A percentile compares a stretch with the other conserved stretches of the same genome.
phyloP scores from a whole-genome alignment of 2,113 vertebrate species.

The Chrysemys picta region DNA sequence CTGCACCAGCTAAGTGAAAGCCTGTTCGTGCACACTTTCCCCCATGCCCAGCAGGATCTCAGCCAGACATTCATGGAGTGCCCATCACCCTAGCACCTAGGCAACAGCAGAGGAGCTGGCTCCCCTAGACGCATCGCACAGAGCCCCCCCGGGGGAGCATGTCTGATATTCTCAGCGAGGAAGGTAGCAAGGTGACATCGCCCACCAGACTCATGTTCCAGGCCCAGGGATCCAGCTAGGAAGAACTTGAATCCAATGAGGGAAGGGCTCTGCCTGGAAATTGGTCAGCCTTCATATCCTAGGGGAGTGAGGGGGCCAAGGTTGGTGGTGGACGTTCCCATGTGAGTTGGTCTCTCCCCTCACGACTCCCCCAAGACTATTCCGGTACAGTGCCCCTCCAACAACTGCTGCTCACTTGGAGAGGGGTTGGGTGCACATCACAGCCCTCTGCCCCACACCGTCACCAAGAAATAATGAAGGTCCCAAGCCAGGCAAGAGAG shows the following conservation, averaged over 20 bases:
- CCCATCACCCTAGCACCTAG: rapidly evolving
- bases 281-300: not conserved
- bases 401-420: not conserved
- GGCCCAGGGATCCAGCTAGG: rapidly evolving
- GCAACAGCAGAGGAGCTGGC: rapidly evolving
- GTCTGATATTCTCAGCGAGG: not conserved
- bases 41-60: not conserved
- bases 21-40: not conserved
- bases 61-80: not conserved
- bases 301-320: not conserved
- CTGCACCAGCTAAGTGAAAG: not conserved
- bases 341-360: not conserved
- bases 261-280: not conserved
- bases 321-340: not conserved
- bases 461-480: not conserved
- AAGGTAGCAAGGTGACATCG: not conserved
- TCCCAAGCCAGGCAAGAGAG: not conserved
- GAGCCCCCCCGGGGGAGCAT: not conserved
- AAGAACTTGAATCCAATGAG: not conserved
- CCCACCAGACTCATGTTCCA: rapidly evolving
- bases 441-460: not conserved
- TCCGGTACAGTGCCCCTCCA: not conserved
- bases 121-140: not conserved
- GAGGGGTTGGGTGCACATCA: not conserved
- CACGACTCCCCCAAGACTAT: not conserved